Evolutionary conservation across 2,888 invertebrate genomes (phyloP), one percentile per base, ranked within the genome.

Genomic region (Alviniconcha strummeri): DNA sequence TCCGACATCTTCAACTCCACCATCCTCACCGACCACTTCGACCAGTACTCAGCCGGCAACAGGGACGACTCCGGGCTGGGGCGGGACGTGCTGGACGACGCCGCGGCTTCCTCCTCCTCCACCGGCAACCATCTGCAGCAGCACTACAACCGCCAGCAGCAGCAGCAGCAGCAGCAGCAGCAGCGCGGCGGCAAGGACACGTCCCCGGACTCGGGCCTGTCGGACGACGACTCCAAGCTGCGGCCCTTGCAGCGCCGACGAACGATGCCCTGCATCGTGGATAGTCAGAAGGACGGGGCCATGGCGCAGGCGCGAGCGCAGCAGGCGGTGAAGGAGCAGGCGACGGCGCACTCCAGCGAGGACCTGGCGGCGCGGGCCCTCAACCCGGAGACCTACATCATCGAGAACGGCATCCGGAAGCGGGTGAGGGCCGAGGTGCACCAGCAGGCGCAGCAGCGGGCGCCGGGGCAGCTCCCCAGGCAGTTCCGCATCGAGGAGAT

Each of bases 401-500:
- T 93, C 78, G 93, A 93, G 88, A 93, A 93, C 82, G 93, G 93
- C 79, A 92, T 93, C 80, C 88, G 93, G 36, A 93, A 93, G 88
- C 89, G 93, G 76, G 89, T 93, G 55, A 91, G 91, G 13, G 91
- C 92, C 36, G 90, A 90, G 56, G 88, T 89, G 60, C 87, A 87
- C 82, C 80, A 85, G 54, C 89, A 88, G 67, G 86, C n/a, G 9
- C 56, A 8, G 77, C 36, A 57, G 17, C 19, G 19, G 6, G 76
- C 80, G 36, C 60, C 55, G 4, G 78, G 80, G 60, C 89, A 89
- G 81, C 87, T 93, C 80, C 91, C 91, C 56, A 91, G 90, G 90
- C 95, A 98, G 91, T 97, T 97, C 94, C 96, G 97, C 90, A 98
- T 98, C 95, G 74, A 80, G 55, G 79, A 80, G 11, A 80, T 55